These are phyloP conservation scores for Bombus confusus DNA, from an alignment of 1,140 invertebrate genomes.

Conservation along the genomic window DNA sequence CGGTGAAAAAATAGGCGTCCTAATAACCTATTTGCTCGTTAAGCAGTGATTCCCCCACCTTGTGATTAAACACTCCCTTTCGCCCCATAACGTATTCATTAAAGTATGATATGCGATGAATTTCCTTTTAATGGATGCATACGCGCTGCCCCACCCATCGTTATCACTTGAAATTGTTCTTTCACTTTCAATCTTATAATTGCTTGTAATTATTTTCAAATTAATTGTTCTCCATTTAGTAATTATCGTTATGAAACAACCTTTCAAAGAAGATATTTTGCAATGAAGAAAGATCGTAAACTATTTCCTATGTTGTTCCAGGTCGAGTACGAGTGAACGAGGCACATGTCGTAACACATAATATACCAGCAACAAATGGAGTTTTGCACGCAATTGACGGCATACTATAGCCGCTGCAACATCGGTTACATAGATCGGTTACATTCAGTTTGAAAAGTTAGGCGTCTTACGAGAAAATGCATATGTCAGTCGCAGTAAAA, in stretches of 20 bases:
- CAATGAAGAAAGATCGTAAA: not conserved
- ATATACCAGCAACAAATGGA: slow-evolving; percentile 93
- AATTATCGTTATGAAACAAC: not conserved
- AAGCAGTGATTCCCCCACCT: not conserved
- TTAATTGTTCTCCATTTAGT: not conserved
- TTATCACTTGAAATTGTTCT: not conserved
- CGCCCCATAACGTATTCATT: too few relatives aligned
- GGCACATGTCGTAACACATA: slow-evolving; percentile 89
- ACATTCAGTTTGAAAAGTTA: not conserved
- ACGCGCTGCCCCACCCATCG: not conserved
- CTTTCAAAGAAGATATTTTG: not conserved
- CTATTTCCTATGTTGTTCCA: slow-evolving; percentile 77
- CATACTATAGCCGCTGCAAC: slow-evolving; percentile 82
- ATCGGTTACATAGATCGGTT: not conserved
- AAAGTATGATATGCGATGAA: not conserved
- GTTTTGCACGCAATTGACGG: slow-evolving; percentile 93
- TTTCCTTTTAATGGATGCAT: not conserved
- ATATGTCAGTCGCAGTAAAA: not conserved
- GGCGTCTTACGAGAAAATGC: not conserved
- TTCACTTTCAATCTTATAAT: not conserved
- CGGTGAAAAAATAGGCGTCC: slow-evolving; percentile 18
- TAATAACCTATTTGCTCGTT: slow-evolving; percentile 37
- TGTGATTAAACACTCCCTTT: slow-evolving; percentile 22
- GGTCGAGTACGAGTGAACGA: slow-evolving; percentile 92
- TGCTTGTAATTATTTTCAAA: not conserved